Evolutionary conservation across 1,140 invertebrate genomes (phyloP).

Genomic region (Drosophila takahashii): DNA sequence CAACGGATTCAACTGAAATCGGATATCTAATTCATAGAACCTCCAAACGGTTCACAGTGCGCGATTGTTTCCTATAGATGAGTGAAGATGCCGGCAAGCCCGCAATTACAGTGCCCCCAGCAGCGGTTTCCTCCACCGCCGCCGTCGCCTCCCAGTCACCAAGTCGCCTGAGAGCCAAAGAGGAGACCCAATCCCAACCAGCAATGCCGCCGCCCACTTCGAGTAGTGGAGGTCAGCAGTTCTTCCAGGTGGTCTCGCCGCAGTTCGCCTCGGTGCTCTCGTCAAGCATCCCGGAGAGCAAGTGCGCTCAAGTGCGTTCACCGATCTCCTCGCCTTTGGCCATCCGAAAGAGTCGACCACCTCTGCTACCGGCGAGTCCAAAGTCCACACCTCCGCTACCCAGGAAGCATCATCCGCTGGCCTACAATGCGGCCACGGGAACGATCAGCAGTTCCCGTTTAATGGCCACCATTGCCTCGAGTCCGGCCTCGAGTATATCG

Average conservation of each 20-base stretch:
- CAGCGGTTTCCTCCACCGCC: slow-evolving; percentile 22
- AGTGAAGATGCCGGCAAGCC: slow-evolving; percentile 73
- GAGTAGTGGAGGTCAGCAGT: slow-evolving; percentile 59
- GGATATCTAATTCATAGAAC: not conserved
- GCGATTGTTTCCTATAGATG: slow-evolving; percentile 56
- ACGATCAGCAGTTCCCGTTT: slow-evolving; percentile 63
- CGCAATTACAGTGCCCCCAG: slow-evolving; percentile 38
- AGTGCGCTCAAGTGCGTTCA: slow-evolving; percentile 64
- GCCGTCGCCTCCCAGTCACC: slow-evolving; percentile 20
- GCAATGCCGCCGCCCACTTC: slow-evolving; percentile 53
- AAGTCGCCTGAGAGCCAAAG: slow-evolving; percentile 30
- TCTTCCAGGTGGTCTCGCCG: slow-evolving; percentile 73
- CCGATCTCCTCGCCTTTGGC: slow-evolving; percentile 74
- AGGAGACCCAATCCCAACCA: slow-evolving; percentile 31
- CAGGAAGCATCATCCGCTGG: slow-evolving; percentile 72
- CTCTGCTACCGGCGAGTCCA: slow-evolving; percentile 66
- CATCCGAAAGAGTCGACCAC: slow-evolving; percentile 64
- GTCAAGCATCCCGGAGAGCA: slow-evolving; percentile 70
- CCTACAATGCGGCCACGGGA: slow-evolving; percentile 74
- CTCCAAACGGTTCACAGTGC: slow-evolving; percentile 27
- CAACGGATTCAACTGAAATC: not conserved
- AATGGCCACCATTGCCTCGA: slow-evolving; percentile 66
- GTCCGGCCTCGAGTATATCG: slow-evolving; percentile 74
- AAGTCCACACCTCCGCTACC: slow-evolving; percentile 79
- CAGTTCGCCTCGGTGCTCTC: slow-evolving; percentile 77